Evolutionary conservation across 2,888 invertebrate genomes (phyloP), one percentile per base, ranked within the genome.

Genomic region (Dysmachus trigonus): DNA sequence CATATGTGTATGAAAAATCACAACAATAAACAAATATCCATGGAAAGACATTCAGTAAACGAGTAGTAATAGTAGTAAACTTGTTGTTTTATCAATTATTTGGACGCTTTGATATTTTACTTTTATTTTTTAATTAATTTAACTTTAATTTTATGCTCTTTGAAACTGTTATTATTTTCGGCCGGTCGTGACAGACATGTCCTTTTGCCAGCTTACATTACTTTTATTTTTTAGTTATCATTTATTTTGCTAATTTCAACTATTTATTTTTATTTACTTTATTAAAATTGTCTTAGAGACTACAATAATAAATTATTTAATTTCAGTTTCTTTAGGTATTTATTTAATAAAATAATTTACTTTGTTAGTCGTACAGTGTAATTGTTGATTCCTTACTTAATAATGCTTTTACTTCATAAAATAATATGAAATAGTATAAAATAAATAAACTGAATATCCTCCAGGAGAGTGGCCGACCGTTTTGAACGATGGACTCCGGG

Each of bases 301-400:
- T 87, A 87, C 47, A 85, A 87, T 74, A 86, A 85, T 87, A 87
- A 86, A 53, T 87, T 86, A 87, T 84, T 87, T 85, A 81, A 86
- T 41, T 72, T 86, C 77, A 73, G 62, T 38, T 83, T 53, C 81
- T 84, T 31, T 85, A 77, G 18, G 85, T 77, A 83, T 38, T 85
- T 62, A 53, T 85, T 77, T 85, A 77, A 62, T 62, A 76, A 85
- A 62, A 62, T 77, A 76, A 76, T 77, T 76, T 47, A 51, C 35
- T 73, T 85, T 85, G 76, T 85, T 85, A 62, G 62, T 76, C 53
- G 15, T 53, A 76, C 30, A 76, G 33, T 85, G 18, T 77, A 53
- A 76, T 74, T 76, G 62, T 62, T 62, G 51, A 13, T 77, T 85
- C 38, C 51, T 77, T 85, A 38, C 27, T 76, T 76, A 30, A 33